Conservation (phyloP, 2,888 invertebrate genomes). For the Stomorhina lunata region DNA sequence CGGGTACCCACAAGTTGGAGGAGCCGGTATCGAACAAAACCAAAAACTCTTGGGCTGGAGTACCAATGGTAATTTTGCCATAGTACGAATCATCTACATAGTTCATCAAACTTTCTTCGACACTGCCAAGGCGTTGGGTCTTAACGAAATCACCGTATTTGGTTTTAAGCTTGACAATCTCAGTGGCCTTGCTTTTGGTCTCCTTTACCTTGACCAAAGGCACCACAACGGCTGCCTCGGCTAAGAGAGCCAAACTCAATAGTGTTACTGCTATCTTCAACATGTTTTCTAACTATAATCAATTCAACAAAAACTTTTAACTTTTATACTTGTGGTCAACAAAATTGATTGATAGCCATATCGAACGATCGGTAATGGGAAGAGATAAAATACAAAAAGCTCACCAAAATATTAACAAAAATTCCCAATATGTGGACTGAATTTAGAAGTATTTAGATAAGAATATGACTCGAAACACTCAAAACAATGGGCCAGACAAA, state of each 20-base stretch:
- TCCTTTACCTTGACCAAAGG: constrained; percentile 46
- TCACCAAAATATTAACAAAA: not conserved
- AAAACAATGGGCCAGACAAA: no score
- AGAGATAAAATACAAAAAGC: not conserved
- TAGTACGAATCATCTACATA: constrained; percentile 97
- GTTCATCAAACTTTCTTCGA: constrained; percentile 80
- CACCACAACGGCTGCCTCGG: constrained; percentile 59
- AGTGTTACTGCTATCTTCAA: constrained; percentile 78
- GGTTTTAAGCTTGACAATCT: constrained; percentile 31
- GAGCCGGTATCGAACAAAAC: constrained; percentile 96
- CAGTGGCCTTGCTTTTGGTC: constrained; percentile 44
- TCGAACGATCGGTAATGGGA: not conserved
- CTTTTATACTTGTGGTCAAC: constrained; percentile 44
- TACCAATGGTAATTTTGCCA: constrained; percentile 94
- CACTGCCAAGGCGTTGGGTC: not conserved
- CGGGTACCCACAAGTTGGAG: constrained; percentile 98
- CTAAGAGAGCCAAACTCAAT: constrained; percentile 45
- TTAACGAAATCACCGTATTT: not conserved
- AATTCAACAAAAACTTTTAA: not conserved
- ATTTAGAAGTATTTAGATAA: no score
- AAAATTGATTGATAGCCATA: not conserved
- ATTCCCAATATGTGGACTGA: not conserved
- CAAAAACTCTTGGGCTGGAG: constrained; percentile 93
- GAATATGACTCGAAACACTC: no score
- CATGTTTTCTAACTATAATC: constrained; percentile 40